Percentiles rank a stretch among this genome's conserved stretches.
phyloP scores from a whole-genome alignment of 2,797 vertebrate species.

The Dermochelys coriacea region DNA sequence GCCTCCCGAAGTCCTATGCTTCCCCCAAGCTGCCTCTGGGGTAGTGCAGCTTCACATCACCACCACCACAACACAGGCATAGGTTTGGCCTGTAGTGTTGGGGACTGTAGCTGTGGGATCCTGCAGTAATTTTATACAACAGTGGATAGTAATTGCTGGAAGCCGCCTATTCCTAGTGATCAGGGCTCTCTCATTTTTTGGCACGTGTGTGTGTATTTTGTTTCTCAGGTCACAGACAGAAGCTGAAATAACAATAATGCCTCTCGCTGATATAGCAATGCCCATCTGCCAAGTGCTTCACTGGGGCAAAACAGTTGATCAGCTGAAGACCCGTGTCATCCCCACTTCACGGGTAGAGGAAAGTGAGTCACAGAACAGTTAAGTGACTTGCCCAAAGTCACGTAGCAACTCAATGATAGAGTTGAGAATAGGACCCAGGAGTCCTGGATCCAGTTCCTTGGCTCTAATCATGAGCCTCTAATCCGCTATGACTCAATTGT shows the following conservation, averaged over 20 bases:
- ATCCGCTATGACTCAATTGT: slow-evolving; percentile 72
- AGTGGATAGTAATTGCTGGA: neutral
- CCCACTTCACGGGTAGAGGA: neutral
- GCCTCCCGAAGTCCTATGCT: neutral
- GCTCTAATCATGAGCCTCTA: slow-evolving; percentile 44
- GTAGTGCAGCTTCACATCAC: neutral
- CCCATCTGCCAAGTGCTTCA: neutral
- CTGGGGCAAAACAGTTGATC: neutral
- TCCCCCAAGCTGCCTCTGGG: neutral
- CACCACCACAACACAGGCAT: neutral
- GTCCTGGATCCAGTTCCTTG: slow-evolving; percentile 21
- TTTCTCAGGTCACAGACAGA: neutral
- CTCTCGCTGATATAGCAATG: neutral
- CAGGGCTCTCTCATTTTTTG: neutral
- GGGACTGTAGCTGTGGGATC: neutral
- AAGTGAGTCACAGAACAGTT: neutral
- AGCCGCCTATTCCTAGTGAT: neutral
- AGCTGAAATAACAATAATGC: neutral
- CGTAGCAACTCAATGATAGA: neutral
- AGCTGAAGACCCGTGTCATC: neutral
- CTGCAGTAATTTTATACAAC: neutral
- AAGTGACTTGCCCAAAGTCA: slow-evolving; percentile 44
- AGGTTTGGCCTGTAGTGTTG: neutral
- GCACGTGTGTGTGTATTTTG: accelerated
- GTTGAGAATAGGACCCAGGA: neutral